A percentile compares a stretch with the other conserved stretches of the same genome.
These are phyloP conservation scores for Urosaurus nigricauda DNA, from an alignment of 2,797 vertebrate genomes.

Conservation along the genomic window DNA sequence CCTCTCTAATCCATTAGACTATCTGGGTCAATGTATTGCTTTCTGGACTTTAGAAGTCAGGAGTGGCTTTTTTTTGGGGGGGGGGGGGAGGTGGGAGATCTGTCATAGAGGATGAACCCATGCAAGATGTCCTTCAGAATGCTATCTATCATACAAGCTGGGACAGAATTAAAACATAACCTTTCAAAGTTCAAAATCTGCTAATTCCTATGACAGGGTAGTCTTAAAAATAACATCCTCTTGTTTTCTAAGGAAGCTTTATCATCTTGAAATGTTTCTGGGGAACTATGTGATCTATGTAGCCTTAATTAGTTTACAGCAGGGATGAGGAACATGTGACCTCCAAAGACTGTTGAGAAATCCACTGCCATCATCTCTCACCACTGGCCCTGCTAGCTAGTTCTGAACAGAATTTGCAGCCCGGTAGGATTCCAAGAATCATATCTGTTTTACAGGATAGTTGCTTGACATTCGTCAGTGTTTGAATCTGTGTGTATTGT, in stretches of 20 bases:
- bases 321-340: neutral
- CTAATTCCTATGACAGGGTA: neutral
- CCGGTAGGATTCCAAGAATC: neutral
- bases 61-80: neutral
- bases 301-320: constrained; percentile 35
- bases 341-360: neutral
- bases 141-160: constrained; percentile 20
- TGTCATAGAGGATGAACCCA: constrained; percentile 41
- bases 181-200: constrained; percentile 14
- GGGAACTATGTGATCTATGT: neutral
- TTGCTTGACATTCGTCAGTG: constrained; percentile 11
- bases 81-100: no score
- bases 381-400: neutral
- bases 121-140: constrained; percentile 48
- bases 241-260: constrained; percentile 43
- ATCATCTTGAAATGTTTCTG: neutral
- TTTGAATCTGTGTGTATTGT: constrained; percentile 19
- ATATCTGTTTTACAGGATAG: neutral
- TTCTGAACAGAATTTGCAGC: neutral
- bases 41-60: constrained; percentile 47
- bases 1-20: constrained; percentile 1
- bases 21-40: constrained; percentile 46
- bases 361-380: neutral
- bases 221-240: constrained; percentile 39
- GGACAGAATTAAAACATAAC: constrained; percentile 50